phyloP scores from a whole-genome alignment of 2,113 vertebrate species.

The Ameiurus melas region DNA sequence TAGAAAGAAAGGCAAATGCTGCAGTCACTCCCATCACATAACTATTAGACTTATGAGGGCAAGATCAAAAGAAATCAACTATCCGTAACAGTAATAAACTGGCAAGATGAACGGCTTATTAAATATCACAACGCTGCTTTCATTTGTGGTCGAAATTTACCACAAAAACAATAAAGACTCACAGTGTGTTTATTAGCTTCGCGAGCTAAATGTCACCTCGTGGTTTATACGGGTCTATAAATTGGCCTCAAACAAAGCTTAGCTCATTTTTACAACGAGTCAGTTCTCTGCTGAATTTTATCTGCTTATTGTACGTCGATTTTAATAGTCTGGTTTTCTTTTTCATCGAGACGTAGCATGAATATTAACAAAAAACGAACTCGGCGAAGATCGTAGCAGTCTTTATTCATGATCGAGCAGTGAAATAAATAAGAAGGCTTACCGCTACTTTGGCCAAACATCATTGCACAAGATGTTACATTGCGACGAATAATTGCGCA shows the following conservation, averaged over 20 bases:
- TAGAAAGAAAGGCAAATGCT: not conserved
- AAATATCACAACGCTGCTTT: slow-evolving; percentile 7
- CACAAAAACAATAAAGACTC: slow-evolving; percentile 22
- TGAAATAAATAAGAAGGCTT: not conserved
- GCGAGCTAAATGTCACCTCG: slow-evolving; percentile 6
- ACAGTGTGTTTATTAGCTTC: not conserved
- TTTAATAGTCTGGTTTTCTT: not conserved
- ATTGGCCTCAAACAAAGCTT: not conserved
- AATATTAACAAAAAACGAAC: not conserved
- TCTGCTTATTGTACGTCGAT: not conserved
- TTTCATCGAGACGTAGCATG: not conserved
- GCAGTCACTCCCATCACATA: not conserved
- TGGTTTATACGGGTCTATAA: slow-evolving; percentile 17
- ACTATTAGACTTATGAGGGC: not conserved
- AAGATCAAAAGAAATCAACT: not conserved
- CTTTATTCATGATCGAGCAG: not conserved
- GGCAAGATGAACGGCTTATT: not conserved
- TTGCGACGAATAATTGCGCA: not conserved
- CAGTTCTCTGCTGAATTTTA: not conserved
- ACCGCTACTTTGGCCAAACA: not conserved
- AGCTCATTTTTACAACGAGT: slow-evolving; percentile 1
- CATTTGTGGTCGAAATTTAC: slow-evolving; percentile 23
- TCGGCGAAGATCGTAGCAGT: not conserved
- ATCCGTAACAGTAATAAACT: slow-evolving; percentile 8
- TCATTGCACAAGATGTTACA: not conserved